A percentile compares a stretch with the other conserved stretches of the same genome.
Evolutionary conservation across 2,888 invertebrate species (phyloP).

Genomic region (Lobophora halterata): DNA sequence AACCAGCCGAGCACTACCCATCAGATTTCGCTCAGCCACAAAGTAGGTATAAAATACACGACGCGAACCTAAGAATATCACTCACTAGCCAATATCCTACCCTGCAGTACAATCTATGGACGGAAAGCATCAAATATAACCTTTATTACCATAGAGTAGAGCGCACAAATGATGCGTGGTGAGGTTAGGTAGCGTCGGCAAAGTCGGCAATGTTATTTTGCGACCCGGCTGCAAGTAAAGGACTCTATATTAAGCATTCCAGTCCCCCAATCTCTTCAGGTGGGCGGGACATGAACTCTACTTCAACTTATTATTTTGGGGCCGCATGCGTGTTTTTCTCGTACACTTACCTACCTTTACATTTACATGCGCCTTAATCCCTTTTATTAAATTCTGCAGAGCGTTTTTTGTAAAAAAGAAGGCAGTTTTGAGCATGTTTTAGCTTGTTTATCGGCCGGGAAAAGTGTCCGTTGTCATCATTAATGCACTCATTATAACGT

Average conservation of each 20-base stretch:
- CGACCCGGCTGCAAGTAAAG: conserved; percentile 71
- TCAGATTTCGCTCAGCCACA: conserved; percentile 20
- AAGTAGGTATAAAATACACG: conserved; percentile 27
- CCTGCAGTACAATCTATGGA: conserved; percentile 27
- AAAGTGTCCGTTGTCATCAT: conserved; percentile 38
- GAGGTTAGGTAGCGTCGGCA: conserved; percentile 49
- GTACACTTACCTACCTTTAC: conserved; percentile 56
- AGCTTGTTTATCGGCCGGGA: conserved; percentile 26
- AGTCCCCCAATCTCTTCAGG: conserved; percentile 74
- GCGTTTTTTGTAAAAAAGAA: conserved; percentile 43
- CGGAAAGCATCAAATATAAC: conserved; percentile 37
- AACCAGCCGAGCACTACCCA: conserved; percentile 9
- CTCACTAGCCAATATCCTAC: conserved; percentile 28
- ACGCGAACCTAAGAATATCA: conserved; percentile 30
- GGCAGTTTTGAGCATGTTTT: conserved; percentile 11
- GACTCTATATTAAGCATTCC: conserved; percentile 79
- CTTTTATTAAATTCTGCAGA: conserved; percentile 66
- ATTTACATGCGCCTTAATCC: conserved; percentile 62
- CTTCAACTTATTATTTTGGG: conserved; percentile 76
- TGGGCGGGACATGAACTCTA: conserved; percentile 68
- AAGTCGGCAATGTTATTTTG: conserved; percentile 72
- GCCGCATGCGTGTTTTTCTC: conserved; percentile 69
- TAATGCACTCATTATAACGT: conserved; percentile 72
- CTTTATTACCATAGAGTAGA: conserved; percentile 39
- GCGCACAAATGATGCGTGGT: conserved; percentile 39